phyloP scores from a whole-genome alignment of 2,797 vertebrate genomes.

The Prionace glauca region DNA sequence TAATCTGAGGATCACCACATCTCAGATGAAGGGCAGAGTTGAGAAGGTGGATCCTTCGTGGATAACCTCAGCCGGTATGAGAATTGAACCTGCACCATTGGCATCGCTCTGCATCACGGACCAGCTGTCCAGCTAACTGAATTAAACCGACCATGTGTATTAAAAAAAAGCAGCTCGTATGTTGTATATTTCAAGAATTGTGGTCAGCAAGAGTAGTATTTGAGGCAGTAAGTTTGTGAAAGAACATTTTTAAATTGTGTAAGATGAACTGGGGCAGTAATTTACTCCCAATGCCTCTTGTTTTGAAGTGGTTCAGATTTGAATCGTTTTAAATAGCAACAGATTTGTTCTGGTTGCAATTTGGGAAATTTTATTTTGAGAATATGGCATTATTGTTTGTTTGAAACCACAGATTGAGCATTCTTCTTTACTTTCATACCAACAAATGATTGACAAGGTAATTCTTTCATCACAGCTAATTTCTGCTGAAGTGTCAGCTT shows the following conservation, averaged over 20 bases:
- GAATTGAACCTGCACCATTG: too few relatives aligned
- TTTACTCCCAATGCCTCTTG: not conserved
- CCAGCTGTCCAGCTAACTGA: too few relatives aligned
- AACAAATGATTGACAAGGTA: not conserved
- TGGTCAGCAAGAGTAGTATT: conserved; percentile 2
- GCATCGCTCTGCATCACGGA: too few relatives aligned
- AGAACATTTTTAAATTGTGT: conserved; percentile 15
- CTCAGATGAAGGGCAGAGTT: too few relatives aligned
- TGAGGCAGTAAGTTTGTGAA: conserved; percentile 27
- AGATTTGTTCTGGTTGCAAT: conserved; percentile 14
- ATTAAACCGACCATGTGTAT: too few relatives aligned
- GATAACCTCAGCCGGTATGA: too few relatives aligned
- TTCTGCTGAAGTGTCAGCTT: not conserved
- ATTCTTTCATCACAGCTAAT: not conserved
- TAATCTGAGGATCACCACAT: too few relatives aligned
- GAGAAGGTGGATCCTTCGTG: too few relatives aligned
- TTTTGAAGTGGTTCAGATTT: conserved; percentile 22
- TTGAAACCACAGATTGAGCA: not conserved
- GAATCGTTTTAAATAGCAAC: conserved; percentile 17
- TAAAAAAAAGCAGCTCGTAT: too few relatives aligned
- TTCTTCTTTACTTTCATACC: not conserved
- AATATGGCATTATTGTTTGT: not conserved
- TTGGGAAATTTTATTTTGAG: conserved; percentile 24
- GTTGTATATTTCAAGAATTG: conserved; percentile 5
- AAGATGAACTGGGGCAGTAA: not conserved